phyloP scores from a whole-genome alignment of 2,113 vertebrate species.

The Psilopsiagon aymara region DNA sequence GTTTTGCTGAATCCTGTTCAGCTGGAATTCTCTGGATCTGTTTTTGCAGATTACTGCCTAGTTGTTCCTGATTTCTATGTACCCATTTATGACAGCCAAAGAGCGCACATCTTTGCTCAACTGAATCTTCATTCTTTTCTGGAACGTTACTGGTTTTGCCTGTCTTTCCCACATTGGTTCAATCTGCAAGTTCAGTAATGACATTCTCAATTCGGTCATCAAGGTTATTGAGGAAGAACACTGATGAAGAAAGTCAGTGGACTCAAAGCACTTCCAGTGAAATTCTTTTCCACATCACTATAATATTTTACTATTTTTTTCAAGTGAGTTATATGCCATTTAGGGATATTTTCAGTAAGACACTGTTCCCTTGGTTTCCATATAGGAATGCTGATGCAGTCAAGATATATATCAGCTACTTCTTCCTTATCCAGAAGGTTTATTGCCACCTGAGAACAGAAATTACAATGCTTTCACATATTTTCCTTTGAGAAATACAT shows the following conservation, averaged over 20 bases:
- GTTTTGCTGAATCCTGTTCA: neutral
- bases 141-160: neutral
- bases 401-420: neutral
- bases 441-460: neutral
- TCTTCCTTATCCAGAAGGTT: neutral
- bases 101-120: fast-evolving
- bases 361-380: neutral
- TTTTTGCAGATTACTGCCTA: neutral
- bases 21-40: neutral
- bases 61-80: neutral
- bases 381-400: neutral
- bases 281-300: neutral
- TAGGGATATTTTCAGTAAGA: neutral
- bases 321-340: neutral
- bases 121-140: neutral
- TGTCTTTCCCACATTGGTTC: neutral
- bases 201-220: neutral
- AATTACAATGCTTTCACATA: neutral
- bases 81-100: neutral
- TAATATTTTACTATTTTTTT: neutral
- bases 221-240: neutral
- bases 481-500: neutral
- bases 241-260: neutral
- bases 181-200: neutral
- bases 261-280: neutral